Evolutionary conservation across 2,113 vertebrate genomes (phyloP), one percentile per base, ranked within the genome.

Genomic region (Etheostoma spectabile): DNA sequence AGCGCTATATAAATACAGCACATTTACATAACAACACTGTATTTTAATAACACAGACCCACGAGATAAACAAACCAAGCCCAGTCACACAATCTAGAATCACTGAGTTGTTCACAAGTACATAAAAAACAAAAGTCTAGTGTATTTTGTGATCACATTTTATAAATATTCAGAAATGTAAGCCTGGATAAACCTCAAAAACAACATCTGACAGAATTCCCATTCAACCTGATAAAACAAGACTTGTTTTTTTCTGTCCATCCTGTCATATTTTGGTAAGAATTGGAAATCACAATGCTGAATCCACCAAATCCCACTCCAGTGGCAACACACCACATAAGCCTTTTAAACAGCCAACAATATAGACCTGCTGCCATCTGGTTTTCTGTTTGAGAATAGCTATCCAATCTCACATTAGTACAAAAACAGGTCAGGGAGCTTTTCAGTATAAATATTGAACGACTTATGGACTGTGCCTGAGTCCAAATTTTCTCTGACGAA

Each of bases 281-380:
- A 27, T 21, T 65, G 22, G 16, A 68, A 76, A 48, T 48, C 51
- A 56, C 21, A 81, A 11, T 6, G 16, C 51, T 68, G 24, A 81
- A 61, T 51, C 38, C 16, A 60, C 66, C n/a, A 68, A 79, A 84
- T 77, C 63, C 24, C 76, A 53, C 67, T 68, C 5, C 53, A 53
- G 65, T 53, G 27, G 42, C 30, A 71, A 76, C 35, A 65, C 1
- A 3, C 46, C 48, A 77, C n/a, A 19, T 42, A 55, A 74, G 73
- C 14, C 52, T 85, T 79, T 80, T 51, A 64, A 82, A 71, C 64
- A 61, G 30, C 72, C 66, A 88, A 87, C 64, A 72, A 42, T 66
- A 83, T 63, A 83, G 74, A 85, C 84, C 69, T 91, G 81, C 89
- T 92, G 86, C 89, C 89, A 90, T 88, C 88, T 89, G 80, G 38